Conservation (phyloP, 2,113 vertebrate species). For the Hassar affinis region DNA sequence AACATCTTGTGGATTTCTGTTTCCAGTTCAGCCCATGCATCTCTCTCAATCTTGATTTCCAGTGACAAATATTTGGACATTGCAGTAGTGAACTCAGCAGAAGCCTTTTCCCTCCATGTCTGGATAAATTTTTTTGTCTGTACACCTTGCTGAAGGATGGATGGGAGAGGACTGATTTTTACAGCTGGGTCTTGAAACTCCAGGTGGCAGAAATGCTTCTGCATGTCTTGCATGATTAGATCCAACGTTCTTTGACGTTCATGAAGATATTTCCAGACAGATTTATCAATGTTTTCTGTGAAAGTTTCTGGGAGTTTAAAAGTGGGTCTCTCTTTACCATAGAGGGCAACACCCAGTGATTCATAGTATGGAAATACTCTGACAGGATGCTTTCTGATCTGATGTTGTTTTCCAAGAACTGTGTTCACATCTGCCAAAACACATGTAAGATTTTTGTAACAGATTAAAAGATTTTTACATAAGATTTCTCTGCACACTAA, state of each 20-base stretch:
- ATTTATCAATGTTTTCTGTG: constrained; percentile 62
- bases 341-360: constrained; percentile 77
- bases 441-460: neutral
- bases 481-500: neutral
- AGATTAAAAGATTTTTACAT: neutral
- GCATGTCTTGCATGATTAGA: constrained; percentile 67
- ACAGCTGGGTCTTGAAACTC: constrained; percentile 56
- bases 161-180: constrained; percentile 65
- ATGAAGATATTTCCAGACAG: constrained; percentile 73
- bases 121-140: constrained; percentile 61
- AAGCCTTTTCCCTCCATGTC: constrained; percentile 72
- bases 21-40: constrained; percentile 72
- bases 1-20: constrained; percentile 48
- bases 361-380: constrained; percentile 80
- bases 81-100: constrained; percentile 59
- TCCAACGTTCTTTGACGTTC: constrained; percentile 55
- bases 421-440: constrained; percentile 56
- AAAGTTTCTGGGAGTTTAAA: constrained; percentile 75
- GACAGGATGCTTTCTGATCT: constrained; percentile 66
- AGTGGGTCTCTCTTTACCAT: constrained; percentile 77
- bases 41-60: constrained; percentile 53
- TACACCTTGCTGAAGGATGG: constrained; percentile 67
- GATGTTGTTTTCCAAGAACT: constrained; percentile 61
- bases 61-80: constrained; percentile 68
- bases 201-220: constrained; percentile 65